phyloP scores from a whole-genome alignment of 1,140 invertebrate genomes.

The Drosophila varians region DNA sequence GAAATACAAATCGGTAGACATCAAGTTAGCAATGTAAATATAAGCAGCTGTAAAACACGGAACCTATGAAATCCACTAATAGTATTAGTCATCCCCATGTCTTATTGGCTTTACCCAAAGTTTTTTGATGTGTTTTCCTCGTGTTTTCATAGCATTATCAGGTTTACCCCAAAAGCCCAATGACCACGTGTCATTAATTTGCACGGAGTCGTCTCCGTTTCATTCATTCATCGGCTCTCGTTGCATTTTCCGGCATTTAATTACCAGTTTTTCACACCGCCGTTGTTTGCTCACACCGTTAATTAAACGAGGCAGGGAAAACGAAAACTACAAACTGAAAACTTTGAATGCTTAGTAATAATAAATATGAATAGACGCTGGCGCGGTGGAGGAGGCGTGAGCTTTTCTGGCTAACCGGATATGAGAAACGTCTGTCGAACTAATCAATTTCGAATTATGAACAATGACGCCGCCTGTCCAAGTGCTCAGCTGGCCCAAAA shows the following conservation, averaged over 20 bases:
- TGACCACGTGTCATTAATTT: slow-evolving; percentile 20
- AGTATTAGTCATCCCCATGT: background rate
- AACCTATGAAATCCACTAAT: background rate
- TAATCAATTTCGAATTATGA: slow-evolving; percentile 74
- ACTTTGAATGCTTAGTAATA: background rate
- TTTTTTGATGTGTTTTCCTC: slow-evolving; percentile 16
- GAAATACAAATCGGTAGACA: background rate
- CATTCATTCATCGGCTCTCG: slow-evolving; percentile 20
- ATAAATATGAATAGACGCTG: background rate
- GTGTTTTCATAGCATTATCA: slow-evolving; percentile 4
- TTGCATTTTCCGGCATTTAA: slow-evolving; percentile 65
- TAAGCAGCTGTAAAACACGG: too few relatives aligned
- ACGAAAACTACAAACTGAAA: slow-evolving; percentile 15
- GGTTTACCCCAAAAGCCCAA: slow-evolving; percentile 4
- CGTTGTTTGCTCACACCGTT: slow-evolving; percentile 48
- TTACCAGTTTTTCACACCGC: slow-evolving; percentile 59
- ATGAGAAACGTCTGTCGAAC: slow-evolving; percentile 49
- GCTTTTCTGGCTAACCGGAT: slow-evolving; percentile 57
- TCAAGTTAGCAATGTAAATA: too few relatives aligned
- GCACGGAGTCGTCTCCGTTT: slow-evolving; percentile 8
- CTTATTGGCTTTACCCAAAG: slow-evolving; percentile 13
- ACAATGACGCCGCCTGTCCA: slow-evolving; percentile 45
- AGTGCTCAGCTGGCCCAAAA: slow-evolving; percentile 39
- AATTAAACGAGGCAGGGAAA: slow-evolving; percentile 44
- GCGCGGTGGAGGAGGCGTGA: slow-evolving; percentile 13